These are phyloP conservation scores for Psilopsiagon aurifrons DNA, from an alignment of 2,113 vertebrate species.

Conservation along the genomic window DNA sequence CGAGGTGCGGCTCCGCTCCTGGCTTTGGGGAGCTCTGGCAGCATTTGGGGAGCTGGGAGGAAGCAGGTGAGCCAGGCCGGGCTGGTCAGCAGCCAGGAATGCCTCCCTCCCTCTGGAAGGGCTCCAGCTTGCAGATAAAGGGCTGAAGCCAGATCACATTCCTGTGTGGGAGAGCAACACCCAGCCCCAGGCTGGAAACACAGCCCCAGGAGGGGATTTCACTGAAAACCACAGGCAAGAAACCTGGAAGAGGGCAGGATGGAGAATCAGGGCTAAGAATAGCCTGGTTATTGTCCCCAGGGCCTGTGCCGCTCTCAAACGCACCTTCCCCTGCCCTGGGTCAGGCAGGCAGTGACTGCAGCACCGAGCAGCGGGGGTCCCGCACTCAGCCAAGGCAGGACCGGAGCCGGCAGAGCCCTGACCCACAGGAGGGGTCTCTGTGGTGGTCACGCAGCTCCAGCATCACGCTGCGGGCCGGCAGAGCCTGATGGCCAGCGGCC, in stretches of 20 bases:
- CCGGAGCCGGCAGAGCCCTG: neutral
- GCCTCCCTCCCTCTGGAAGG: neutral
- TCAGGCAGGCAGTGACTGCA: rapidly evolving
- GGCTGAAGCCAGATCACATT: neutral
- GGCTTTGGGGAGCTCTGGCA: neutral
- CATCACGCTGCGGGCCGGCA: neutral
- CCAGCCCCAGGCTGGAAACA: neutral
- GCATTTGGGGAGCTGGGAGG: neutral
- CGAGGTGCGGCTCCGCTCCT: rapidly evolving
- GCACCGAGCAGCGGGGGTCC: neutral
- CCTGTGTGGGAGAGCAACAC: neutral
- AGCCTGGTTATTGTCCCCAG: neutral
- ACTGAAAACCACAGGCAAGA: neutral
- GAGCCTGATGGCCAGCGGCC: neutral
- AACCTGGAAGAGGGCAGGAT: neutral
- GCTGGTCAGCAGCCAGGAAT: neutral
- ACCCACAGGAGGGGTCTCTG: neutral
- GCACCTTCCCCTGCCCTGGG: neutral
- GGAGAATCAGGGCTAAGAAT: neutral
- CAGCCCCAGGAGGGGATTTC: neutral
- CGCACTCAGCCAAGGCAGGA: neutral
- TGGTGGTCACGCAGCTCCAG: neutral
- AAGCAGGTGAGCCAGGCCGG: neutral
- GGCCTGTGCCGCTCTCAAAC: rapidly evolving
- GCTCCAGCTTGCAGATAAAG: neutral